Percentiles rank a stretch among this genome's conserved stretches.
Evolutionary conservation across 1,140 invertebrate species (phyloP).

Genomic region (Formica selysi): DNA sequence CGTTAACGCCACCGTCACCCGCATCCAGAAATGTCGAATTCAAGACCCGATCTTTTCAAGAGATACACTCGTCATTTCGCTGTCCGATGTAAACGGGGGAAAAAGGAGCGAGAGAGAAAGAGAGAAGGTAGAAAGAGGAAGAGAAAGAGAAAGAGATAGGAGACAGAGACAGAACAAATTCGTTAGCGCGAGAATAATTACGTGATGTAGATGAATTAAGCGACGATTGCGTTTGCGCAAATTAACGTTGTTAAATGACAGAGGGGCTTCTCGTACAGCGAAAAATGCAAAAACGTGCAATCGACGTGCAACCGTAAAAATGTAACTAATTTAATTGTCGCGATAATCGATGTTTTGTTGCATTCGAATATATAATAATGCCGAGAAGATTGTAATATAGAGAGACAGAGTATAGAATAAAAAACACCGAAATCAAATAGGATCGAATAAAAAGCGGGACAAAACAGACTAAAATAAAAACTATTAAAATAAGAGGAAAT

Average conservation of each 20-base stretch:
- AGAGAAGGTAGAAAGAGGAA: not conserved
- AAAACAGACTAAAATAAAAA: conserved; percentile 40
- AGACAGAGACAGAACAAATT: not conserved
- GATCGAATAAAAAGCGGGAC: conserved; percentile 24
- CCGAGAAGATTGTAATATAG: conserved; percentile 14
- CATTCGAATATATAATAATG: conserved; percentile 47
- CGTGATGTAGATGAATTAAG: conserved; percentile 42
- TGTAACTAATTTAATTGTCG: conserved; percentile 57
- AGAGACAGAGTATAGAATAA: not conserved
- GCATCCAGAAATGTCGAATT: conserved; percentile 46
- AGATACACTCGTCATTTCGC: not conserved
- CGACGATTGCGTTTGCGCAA: conserved; percentile 54
- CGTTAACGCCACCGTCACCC: conserved; percentile 78
- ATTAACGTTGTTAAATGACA: conserved; percentile 57
- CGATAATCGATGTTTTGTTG: conserved; percentile 49
- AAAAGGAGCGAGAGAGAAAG: not conserved
- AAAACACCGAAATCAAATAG: conserved; percentile 27
- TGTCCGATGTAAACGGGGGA: not conserved
- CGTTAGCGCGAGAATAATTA: conserved; percentile 39
- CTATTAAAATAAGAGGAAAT: conserved; percentile 24
- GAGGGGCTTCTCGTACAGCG: not conserved
- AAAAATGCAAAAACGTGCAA: conserved; percentile 13
- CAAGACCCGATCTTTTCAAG: conserved; percentile 49
- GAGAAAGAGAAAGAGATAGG: not conserved
- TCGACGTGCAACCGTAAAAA: conserved; percentile 52